These are phyloP conservation scores for Liparis tanakae DNA, from an alignment of 2,797 vertebrate genomes.

Conservation along the genomic window DNA sequence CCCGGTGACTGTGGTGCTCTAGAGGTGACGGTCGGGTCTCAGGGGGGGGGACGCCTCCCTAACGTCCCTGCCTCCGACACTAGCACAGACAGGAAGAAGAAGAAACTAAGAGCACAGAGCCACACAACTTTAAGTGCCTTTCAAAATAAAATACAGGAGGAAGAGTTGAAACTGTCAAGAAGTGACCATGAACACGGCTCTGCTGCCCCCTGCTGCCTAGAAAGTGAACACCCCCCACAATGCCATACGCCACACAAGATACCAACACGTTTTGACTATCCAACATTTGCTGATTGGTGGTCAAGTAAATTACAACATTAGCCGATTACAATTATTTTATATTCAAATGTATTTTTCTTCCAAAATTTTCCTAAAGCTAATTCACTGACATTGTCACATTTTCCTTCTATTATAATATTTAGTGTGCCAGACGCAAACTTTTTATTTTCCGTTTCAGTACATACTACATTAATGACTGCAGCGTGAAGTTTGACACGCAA, in stretches of 20 bases:
- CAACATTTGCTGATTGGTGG: neutral
- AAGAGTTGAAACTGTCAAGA: conserved; percentile 12
- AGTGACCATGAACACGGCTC: neutral
- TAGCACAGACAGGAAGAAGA: conserved; percentile 54
- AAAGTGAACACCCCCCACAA: conserved; percentile 6
- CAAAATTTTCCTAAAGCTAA: neutral
- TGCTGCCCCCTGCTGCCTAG: conserved; percentile 71
- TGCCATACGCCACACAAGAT: conserved; percentile 9
- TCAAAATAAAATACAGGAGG: conserved; percentile 43
- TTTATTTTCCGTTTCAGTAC: too few relatives aligned
- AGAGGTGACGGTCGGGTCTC: conserved; percentile 47
- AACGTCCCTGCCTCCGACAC: neutral
- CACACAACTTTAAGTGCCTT: conserved; percentile 65
- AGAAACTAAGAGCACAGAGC: conserved; percentile 39
- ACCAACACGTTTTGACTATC: neutral
- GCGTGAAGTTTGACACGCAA: too few relatives aligned
- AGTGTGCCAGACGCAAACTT: neutral
- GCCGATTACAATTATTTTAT: too few relatives aligned
- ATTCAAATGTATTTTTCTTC: neutral
- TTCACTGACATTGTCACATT: neutral
- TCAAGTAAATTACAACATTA: neutral
- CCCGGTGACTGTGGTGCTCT: neutral
- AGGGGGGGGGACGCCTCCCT: conserved; percentile 21
- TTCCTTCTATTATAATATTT: neutral
- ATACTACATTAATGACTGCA: too few relatives aligned